phyloP scores from a whole-genome alignment of 30 jellyfish, hydroid and myxozoan species.

The Hydractinia symbiolongicarpus region DNA sequence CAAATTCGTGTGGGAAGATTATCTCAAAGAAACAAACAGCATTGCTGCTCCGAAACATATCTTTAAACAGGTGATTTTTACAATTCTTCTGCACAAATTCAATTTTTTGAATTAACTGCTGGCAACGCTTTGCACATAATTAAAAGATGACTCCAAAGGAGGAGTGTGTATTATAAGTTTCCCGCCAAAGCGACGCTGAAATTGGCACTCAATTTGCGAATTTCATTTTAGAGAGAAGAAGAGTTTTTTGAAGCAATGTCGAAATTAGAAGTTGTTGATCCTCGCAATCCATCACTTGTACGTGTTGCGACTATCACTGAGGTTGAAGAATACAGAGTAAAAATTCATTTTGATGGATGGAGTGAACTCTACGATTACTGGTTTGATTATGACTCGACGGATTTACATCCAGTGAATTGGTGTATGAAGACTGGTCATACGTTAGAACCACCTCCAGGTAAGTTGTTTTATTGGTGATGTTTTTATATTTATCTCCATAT shows the following conservation, averaged over 20 bases:
- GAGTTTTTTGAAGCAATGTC: constrained; percentile 52
- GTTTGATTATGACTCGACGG: constrained; percentile 92
- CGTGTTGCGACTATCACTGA: constrained; percentile 71
- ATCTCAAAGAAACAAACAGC: constrained; percentile 52
- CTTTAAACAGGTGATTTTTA: constrained; percentile 50
- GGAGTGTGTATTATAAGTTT: too few species aligned
- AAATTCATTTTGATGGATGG: constrained; percentile 98
- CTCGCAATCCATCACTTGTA: constrained; percentile 88
- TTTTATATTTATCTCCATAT: background rate
- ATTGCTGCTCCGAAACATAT: constrained; percentile 79
- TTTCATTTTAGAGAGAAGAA: too few species aligned
- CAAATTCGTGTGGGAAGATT: constrained; percentile 81
- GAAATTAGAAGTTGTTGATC: constrained; percentile 94
- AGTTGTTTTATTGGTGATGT: constrained; percentile 4
- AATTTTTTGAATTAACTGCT: too few species aligned
- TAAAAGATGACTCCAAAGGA: too few species aligned
- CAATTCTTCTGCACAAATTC: too few species aligned
- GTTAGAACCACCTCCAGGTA: constrained; percentile 91
- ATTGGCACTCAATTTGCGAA: too few species aligned
- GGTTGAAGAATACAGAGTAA: constrained; percentile 65
- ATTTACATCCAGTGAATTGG: constrained; percentile 95
- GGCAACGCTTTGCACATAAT: background rate
- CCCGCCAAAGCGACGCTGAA: too few species aligned
- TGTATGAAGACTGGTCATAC: constrained; percentile 85
- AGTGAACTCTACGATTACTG: constrained; percentile 72